Base-by-base conservation (phyloP, 1,140 invertebrate species). In the Solenopsis fugax region DNA sequence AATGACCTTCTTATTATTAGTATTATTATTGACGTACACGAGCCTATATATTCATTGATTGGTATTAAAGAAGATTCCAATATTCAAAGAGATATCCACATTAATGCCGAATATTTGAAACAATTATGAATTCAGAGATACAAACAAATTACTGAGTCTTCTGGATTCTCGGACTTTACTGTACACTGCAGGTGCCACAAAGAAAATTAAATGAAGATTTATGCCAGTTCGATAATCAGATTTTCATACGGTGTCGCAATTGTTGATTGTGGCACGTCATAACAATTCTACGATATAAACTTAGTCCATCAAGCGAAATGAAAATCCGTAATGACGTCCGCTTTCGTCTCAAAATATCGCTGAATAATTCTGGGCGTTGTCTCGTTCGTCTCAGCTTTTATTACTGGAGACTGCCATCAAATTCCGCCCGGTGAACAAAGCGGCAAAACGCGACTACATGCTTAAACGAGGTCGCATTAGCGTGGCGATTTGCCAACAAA, bases 401-500 rank as follows among this genome's bases (percentile, higher is more conserved):
- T 24, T 16, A 10, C 10, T 1, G 29, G 29, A 29, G 12, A 48
- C 16, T 18, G 29, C 71, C 69, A 13, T 60, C 56, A 73, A 18
- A 48, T 82, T 60, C 7, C 3, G n/a, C n/a, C 7, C n/a, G 21
- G n/a, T 12, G 34, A 62, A 41, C 16, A 16, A 12, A 48, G 13
- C 7, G 34, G 48, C 67, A 37, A 64, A 9, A 64, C 34, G 29
- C 24, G 21, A 54, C 48, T 16, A 52, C 34, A 9, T 6, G 10
- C 24, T 71, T 58, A 71, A 81, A 41, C 21, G 48, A 71, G 45
- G 10, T 80, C 48, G 62, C 34, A 81, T 81, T 81, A 81, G 52
- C 64, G 34, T 69, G 16, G 48, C 48, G 16, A 69, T 9, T 65
- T 37, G 34, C 62, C 62, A 54, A 69, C 18, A 7, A 56, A 45